Evolutionary conservation across 2,113 vertebrate species (phyloP).

Genomic region (Spea bombifrons): DNA sequence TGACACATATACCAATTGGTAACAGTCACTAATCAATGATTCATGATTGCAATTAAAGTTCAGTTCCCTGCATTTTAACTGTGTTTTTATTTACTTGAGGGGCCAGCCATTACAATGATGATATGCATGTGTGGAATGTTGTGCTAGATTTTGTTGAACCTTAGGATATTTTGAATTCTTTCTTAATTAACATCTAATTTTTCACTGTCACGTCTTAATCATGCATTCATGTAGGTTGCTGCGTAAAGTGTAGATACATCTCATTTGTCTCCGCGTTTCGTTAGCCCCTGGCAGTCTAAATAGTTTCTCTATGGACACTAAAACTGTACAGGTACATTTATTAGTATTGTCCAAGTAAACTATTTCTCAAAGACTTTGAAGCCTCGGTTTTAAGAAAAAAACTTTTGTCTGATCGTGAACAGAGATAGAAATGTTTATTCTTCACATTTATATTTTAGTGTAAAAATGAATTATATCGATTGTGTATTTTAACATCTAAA

Average conservation of each 20-base stretch:
- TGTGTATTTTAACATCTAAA: too few relatives aligned
- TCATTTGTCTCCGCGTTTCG: neutral
- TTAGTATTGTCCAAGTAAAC: neutral
- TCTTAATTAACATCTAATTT: slow-evolving; percentile 3
- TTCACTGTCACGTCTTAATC: neutral
- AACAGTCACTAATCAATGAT: too few relatives aligned
- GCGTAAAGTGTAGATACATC: neutral
- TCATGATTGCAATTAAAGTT: too few relatives aligned
- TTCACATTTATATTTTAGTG: too few relatives aligned
- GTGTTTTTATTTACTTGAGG: too few relatives aligned
- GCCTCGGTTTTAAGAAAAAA: neutral
- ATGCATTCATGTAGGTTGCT: neutral
- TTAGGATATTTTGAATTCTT: slow-evolving; percentile 4
- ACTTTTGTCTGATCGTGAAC: neutral
- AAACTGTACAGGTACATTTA: neutral
- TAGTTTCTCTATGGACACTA: neutral
- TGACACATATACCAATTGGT: too few relatives aligned
- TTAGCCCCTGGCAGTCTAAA: neutral
- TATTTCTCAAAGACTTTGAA: neutral
- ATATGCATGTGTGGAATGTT: neutral
- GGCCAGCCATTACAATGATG: neutral
- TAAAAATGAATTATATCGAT: too few relatives aligned
- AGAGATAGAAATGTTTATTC: too few relatives aligned
- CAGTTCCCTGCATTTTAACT: too few relatives aligned
- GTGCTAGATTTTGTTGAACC: neutral